Evolutionary conservation across 2,113 vertebrate species (phyloP), one percentile per base, ranked within the genome.

Genomic region (Scortum barcoo): DNA sequence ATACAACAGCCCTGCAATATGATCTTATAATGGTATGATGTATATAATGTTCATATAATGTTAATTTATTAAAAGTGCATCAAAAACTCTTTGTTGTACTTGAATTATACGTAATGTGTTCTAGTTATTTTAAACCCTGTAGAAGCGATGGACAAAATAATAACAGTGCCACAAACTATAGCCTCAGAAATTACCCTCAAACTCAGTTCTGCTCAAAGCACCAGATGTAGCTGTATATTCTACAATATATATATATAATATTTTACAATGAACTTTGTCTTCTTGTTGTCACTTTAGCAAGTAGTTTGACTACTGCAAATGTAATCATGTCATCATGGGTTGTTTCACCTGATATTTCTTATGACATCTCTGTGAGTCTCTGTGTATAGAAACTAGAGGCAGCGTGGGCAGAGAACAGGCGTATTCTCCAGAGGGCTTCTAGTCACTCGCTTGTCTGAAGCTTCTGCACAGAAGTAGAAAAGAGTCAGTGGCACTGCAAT

Each of bases 271-370:
- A 57, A 53, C 60, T 36, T 7, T 54, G 17, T 78, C 48, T 72
- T 82, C 33, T 56, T 73, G 19, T 50, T 66, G 53, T 76, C 56
- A 68, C 76, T 75, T 40, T 19, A 40, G 42, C 0, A 69, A 76
- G 22, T 36, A 50, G 51, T 71, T 84, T 85, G 56, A 86, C 72
- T 56, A 48, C 61, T 63, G 46, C 53, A 78, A 24, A 58, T 86
- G 90, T 82, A 90, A 89, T 81, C 80, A 83, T 93, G 85, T 93
- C 87, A 87, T 93, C 90, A 91, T 81, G 46, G 40, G 33, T 50
- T 69, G 69, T 84, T 88, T 80, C 72, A 72, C 81, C 77, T 77
- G 56, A 72, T 63, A 66, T 78, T 40, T 83, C 78, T 84, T 69
- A 68, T 66, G 53, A 80, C 65, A 67, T 78, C 17, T 79, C 66